A percentile compares a stretch with the other conserved stretches of the same genome.
phyloP scores from a whole-genome alignment of 2,113 vertebrate genomes.

The Carassius auratus region DNA sequence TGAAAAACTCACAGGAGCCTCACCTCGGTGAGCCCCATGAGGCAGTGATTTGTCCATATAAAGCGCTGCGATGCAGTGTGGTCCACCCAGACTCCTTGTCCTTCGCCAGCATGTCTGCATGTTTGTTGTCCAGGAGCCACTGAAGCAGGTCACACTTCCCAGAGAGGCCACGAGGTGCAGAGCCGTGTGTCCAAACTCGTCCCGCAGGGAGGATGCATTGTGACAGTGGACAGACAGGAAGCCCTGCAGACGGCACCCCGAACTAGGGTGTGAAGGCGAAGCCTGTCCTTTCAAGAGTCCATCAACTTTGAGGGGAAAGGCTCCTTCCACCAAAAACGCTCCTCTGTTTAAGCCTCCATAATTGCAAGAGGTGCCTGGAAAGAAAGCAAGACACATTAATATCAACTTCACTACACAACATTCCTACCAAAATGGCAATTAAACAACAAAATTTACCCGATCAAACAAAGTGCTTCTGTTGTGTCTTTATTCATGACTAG shows the following conservation, averaged over 20 bases:
- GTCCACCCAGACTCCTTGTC: slow-evolving; percentile 98
- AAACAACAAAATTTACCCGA: not conserved
- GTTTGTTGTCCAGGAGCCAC: slow-evolving; percentile 88
- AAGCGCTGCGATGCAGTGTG: slow-evolving; percentile 91
- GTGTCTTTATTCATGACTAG: not conserved
- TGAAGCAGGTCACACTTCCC: slow-evolving; percentile 87
- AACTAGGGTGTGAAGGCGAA: slow-evolving; percentile 54
- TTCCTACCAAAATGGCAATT: not conserved
- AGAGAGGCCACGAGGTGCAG: slow-evolving; percentile 89
- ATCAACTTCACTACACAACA: not conserved
- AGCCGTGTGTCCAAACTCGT: slow-evolving; percentile 87
- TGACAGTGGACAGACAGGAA: slow-evolving; percentile 89
- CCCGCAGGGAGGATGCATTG: slow-evolving; percentile 86
- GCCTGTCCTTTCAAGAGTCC: slow-evolving; percentile 69
- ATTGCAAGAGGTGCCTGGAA: slow-evolving; percentile 87
- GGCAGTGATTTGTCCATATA: slow-evolving; percentile 98
- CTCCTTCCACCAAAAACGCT: slow-evolving; percentile 78
- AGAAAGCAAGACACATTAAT: slow-evolving; percentile 48
- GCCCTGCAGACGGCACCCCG: slow-evolving; percentile 79
- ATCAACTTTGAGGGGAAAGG: slow-evolving; percentile 84
- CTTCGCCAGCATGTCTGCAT: slow-evolving; percentile 83
- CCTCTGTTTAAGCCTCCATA: slow-evolving; percentile 89
- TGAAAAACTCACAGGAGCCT: not conserved
- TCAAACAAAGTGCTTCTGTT: not conserved
- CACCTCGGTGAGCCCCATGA: slow-evolving; percentile 89